Conservation (phyloP, 2,113 vertebrate genomes). For the Cololabis saira region DNA sequence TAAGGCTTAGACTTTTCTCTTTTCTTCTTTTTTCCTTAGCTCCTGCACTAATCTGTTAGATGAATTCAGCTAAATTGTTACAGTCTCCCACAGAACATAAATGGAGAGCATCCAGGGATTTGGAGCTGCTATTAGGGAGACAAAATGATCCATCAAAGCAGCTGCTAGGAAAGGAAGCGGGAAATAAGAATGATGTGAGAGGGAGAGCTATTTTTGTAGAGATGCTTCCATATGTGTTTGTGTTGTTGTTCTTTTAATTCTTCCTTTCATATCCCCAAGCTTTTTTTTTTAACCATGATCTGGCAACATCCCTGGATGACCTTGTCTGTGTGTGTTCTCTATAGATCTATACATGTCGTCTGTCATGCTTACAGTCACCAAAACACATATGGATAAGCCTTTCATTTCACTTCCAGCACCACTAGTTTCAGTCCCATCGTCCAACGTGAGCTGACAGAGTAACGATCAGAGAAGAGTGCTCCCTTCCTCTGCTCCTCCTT, state of each 20-base stretch:
- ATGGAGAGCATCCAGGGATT: conserved; percentile 71
- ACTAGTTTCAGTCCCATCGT: conserved; percentile 42
- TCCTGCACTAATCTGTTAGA: conserved; percentile 64
- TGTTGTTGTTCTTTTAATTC: not conserved
- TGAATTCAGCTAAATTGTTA: conserved; percentile 72
- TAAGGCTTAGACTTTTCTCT: conserved; percentile 58
- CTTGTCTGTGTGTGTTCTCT: conserved; percentile 43
- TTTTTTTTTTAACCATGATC: conserved; percentile 5
- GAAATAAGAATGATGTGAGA: conserved; percentile 63
- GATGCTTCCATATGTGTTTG: conserved; percentile 28
- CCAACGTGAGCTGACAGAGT: conserved; percentile 43
- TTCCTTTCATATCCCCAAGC: conserved; percentile 11
- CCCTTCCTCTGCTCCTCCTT: conserved; percentile 6
- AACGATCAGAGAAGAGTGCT: conserved; percentile 49
- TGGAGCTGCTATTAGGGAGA: conserved; percentile 73
- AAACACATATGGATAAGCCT: conserved; percentile 36
- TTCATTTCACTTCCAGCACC: conserved; percentile 28
- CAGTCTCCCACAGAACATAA: conserved; percentile 68
- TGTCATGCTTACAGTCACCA: conserved; percentile 54
- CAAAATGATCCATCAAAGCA: conserved; percentile 78
- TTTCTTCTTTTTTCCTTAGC: conserved; percentile 20
- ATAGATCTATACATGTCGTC: conserved; percentile 43
- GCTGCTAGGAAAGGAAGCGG: conserved; percentile 63
- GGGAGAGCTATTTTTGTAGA: conserved; percentile 68
- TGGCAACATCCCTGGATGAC: conserved; percentile 23